Percentiles rank a stretch among this genome's conserved stretches.
Conservation (phyloP, 2,797 vertebrate genomes). For the Podarcis siculus region DNA sequence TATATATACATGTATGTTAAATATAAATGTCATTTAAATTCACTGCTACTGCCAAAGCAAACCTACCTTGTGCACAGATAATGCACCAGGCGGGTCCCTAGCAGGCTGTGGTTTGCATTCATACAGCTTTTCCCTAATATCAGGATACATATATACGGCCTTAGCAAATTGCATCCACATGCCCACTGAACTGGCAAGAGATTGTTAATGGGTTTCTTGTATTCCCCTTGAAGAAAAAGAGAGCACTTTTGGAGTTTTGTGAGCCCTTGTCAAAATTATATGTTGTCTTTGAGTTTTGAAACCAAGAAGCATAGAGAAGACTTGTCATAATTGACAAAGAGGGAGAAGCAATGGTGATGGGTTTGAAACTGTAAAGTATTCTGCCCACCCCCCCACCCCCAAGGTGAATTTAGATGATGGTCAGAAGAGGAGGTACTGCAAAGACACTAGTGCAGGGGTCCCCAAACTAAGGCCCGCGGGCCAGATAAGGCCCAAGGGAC, state of each 20-base stretch:
- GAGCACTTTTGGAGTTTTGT: background rate
- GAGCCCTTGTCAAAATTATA: background rate
- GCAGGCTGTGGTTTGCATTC: background rate
- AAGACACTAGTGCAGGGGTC: too few relatives aligned
- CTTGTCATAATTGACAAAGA: background rate
- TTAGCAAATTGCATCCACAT: background rate
- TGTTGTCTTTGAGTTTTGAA: background rate
- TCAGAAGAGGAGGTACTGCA: background rate
- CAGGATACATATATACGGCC: background rate
- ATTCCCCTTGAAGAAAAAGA: background rate
- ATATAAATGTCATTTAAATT: constrained; percentile 14
- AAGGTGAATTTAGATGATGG: background rate
- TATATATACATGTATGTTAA: background rate
- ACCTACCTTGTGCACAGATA: background rate
- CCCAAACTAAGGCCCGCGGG: too few relatives aligned
- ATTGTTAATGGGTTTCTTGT: constrained; percentile 3
- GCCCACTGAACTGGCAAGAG: constrained; percentile 14
- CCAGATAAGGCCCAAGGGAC: too few relatives aligned
- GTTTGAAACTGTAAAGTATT: background rate
- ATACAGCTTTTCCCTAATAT: background rate
- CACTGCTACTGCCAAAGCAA: background rate
- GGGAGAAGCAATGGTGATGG: background rate
- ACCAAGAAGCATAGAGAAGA: background rate
- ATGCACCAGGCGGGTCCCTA: background rate
- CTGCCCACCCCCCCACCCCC: too few relatives aligned